Evolutionary conservation across 1,140 invertebrate species (phyloP).

Genomic region (Parasteatoda tepidariorum): DNA sequence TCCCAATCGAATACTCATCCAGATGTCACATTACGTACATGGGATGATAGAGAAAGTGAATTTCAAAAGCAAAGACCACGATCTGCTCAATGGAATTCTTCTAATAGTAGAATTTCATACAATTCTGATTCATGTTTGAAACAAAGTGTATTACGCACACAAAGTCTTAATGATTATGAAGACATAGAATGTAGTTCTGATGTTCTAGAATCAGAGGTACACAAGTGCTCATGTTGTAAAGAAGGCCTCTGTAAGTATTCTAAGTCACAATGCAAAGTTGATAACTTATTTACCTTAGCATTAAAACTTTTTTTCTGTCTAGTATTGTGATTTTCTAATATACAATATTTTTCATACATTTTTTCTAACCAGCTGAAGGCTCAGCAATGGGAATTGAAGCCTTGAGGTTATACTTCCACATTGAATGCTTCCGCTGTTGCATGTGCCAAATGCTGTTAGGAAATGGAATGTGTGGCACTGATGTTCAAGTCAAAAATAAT

Average conservation of each 20-base stretch:
- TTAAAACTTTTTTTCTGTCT: no score
- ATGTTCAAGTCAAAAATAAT: slow-evolving; percentile 90
- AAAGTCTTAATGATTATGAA: slow-evolving; percentile 1
- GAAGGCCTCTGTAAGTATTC: slow-evolving; percentile 34
- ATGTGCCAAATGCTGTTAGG: slow-evolving; percentile 92
- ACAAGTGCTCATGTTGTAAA: slow-evolving; percentile 39
- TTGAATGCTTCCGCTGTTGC: slow-evolving; percentile 96
- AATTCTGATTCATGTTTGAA: neutral
- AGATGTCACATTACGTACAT: slow-evolving; percentile 48
- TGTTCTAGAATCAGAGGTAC: slow-evolving; percentile 31
- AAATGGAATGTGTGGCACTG: slow-evolving; percentile 89
- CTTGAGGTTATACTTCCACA: slow-evolving; percentile 92
- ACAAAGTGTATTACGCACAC: slow-evolving; percentile 32
- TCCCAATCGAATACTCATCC: slow-evolving; percentile 5
- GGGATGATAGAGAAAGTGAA: slow-evolving; percentile 45
- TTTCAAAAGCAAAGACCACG: slow-evolving; percentile 25
- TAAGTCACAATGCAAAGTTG: neutral
- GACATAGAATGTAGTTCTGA: slow-evolving; percentile 11
- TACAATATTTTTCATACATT: no score
- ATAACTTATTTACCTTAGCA: no score
- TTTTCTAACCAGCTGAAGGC: slow-evolving; percentile 92
- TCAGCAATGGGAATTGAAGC: slow-evolving; percentile 98
- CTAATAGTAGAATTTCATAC: neutral
- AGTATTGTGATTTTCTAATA: no score
- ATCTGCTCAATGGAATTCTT: slow-evolving; percentile 28